Percentiles rank a stretch among this genome's conserved stretches.
phyloP scores from a whole-genome alignment of 1,140 invertebrate species.

The Pseudomyrmex gracilis region DNA sequence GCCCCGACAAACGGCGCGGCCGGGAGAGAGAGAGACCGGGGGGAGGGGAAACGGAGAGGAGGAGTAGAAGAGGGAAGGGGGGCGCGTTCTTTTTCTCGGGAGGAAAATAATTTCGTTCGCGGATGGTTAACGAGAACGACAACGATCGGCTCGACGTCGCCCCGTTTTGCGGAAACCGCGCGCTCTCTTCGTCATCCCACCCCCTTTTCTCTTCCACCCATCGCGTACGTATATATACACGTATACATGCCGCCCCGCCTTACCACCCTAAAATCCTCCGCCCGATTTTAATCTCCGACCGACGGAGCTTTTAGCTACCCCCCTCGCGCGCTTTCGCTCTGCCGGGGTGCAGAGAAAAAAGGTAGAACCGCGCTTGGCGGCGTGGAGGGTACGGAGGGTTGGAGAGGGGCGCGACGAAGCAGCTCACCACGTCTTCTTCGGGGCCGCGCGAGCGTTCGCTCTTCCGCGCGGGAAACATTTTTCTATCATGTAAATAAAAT shows the following conservation, averaged over 20 bases:
- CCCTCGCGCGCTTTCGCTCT: conserved; percentile 43
- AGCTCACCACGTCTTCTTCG: conserved; percentile 34
- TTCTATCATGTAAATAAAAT: conserved; percentile 67
- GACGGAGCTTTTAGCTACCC: conserved; percentile 61
- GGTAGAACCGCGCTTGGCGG: conserved; percentile 42
- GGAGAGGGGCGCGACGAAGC: conserved; percentile 1
- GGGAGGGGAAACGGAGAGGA: background rate
- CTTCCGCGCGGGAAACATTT: conserved; percentile 58
- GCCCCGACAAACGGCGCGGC: conserved; percentile 4
- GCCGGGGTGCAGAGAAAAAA: conserved; percentile 45
- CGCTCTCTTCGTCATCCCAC: conserved; percentile 14
- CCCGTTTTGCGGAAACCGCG: conserved; percentile 38
- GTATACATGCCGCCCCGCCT: conserved; percentile 15
- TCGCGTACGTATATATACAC: background rate
- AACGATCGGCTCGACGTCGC: conserved; percentile 49
- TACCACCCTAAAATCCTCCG: conserved; percentile 60
- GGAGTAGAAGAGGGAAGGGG: no score
- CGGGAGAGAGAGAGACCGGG: background rate
- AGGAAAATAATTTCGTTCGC: conserved; percentile 57
- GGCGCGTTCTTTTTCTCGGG: conserved; percentile 35
- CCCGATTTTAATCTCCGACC: conserved; percentile 62
- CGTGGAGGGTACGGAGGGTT: background rate
- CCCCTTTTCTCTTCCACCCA: conserved; percentile 17
- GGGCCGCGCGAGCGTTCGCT: conserved; percentile 17
- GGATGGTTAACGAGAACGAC: conserved; percentile 57